Evolutionary conservation across 2,888 invertebrate species (phyloP), one percentile per base, ranked within the genome.

Genomic region (Drosophila mimica): DNA sequence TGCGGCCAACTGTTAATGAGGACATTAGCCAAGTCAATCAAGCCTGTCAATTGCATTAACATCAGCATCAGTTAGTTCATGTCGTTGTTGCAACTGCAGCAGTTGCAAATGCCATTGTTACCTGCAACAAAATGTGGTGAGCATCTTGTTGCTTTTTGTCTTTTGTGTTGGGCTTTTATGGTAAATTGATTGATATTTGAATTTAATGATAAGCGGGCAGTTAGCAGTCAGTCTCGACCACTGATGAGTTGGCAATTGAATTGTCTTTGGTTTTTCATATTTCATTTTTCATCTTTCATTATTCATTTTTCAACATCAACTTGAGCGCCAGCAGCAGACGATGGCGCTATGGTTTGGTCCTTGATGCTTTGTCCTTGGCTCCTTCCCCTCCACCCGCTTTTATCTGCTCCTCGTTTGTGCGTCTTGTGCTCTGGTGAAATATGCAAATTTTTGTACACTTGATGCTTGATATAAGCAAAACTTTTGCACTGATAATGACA

Each of bases 111-210:
- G 48, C 56, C 70, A 59, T 51, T 67, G 61, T 46, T 64, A 68
- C 72, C 76, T 64, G 71, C 49, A 56, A 11, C 15, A 34, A 43
- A 34, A 43, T 51, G 58, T 33, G 54, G 17, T 28, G 0, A 17
- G 17, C 6, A 7, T 8, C 40, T n/a, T 58, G 46, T 11, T 51
- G 43, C 20, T 57, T 52, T 28, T 38, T 54, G 54, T 36, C 51
- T 17, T 46, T 40, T 34, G 56, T 58, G 52, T 69, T 56, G 43
- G 63, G 57, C 54, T 82, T 74, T 83, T 87, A 88, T 87, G 88
- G 87, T 87, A 88, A 88, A 88, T 88, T 88, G 88, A 88, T 88
- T 86, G 89, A 89, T 88, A 88, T 88, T 86, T 76, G 88, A 88
- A 84, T 88, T 88, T 89, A 89, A 87, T 87, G 88, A 82, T 84